phyloP scores from a whole-genome alignment of 2,888 invertebrate genomes.

The Steinernema scapterisci region DNA sequence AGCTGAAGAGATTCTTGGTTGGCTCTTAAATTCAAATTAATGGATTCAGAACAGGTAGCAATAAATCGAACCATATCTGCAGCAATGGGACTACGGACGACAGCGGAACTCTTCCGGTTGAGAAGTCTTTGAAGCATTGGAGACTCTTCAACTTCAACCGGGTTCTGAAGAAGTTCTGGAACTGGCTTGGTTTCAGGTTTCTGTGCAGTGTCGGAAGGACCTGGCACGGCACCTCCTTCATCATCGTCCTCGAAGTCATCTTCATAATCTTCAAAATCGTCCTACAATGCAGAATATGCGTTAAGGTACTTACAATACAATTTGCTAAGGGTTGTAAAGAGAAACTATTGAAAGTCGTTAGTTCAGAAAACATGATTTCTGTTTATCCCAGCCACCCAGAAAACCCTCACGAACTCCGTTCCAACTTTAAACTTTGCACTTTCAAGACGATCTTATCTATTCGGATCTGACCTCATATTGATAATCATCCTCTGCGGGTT shows the following conservation, averaged over 20 bases:
- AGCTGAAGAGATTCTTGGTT: not conserved
- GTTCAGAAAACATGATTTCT: too few species aligned
- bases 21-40: not conserved
- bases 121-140: conserved; percentile 15
- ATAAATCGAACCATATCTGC: not conserved
- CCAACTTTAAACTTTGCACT: not conserved
- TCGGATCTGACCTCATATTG: conserved; percentile 17
- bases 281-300: not conserved
- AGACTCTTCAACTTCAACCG: not conserved
- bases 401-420: not conserved
- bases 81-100: not conserved
- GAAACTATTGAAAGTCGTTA: too few species aligned
- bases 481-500: conserved; percentile 3
- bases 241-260: conserved; percentile 6
- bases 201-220: not conserved
- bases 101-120: not conserved
- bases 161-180: not conserved
- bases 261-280: conserved; percentile 30
- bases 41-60: too few species aligned
- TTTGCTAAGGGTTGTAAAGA: too few species aligned
- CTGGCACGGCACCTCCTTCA: not conserved
- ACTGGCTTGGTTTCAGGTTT: too few species aligned
- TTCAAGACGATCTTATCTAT: not conserved
- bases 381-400: too few species aligned
- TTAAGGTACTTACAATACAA: too few species aligned